Evolutionary conservation across 2,113 vertebrate genomes (phyloP).

Genomic region (Pelobates fuscus): DNA sequence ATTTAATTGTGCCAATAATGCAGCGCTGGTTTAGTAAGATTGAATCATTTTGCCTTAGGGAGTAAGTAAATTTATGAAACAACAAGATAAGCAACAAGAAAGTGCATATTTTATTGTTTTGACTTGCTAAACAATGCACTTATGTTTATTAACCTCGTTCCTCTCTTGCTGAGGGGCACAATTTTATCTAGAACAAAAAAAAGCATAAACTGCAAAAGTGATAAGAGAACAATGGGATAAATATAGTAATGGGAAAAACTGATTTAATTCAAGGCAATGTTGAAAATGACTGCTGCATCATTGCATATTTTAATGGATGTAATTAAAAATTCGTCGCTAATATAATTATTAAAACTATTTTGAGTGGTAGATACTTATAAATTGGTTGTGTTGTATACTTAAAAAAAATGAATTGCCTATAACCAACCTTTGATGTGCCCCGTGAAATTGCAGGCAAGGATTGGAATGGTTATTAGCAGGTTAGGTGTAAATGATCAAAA

Average conservation of each 20-base stretch:
- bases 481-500: no score
- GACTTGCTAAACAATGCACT: background rate
- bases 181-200: background rate
- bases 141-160: constrained; percentile 5
- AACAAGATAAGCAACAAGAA: background rate
- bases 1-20: background rate
- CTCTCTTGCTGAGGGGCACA: background rate
- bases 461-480: no score
- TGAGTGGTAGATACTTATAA: background rate
- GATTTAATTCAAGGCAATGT: background rate
- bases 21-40: background rate
- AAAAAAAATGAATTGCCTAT: no score
- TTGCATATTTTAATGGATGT: background rate
- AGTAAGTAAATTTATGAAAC: background rate
- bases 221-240: background rate
- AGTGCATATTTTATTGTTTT: constrained; percentile 4
- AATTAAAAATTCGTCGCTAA: background rate
- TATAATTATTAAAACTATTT: background rate
- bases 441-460: no score
- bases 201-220: background rate
- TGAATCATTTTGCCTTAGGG: background rate
- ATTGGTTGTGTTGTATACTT: no score
- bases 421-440: no score
- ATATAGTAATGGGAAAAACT: background rate
- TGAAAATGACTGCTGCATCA: background rate